Evolutionary conservation across 53 echinoderm and acorn worm species (phyloP).

Genomic region (Pentamera pediparva): DNA sequence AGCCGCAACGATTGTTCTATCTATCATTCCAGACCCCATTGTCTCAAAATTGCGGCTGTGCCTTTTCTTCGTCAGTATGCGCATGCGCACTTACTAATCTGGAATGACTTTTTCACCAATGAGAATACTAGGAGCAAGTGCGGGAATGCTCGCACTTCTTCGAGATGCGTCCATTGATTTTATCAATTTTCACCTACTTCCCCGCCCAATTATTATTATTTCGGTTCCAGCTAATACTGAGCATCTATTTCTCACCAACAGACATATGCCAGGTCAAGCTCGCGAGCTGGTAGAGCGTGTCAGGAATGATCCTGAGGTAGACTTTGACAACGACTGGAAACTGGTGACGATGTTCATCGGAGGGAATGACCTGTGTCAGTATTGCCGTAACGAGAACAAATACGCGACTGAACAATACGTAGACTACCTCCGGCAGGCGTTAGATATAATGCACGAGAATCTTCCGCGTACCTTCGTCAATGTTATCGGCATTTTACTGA

Average conservation of each 20-base stretch:
- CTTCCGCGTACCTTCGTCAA: conserved; percentile 18
- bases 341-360: conserved; percentile 72
- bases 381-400: conserved; percentile 50
- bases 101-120: too few species aligned
- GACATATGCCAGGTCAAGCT: conserved; percentile 57
- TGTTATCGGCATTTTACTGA: conserved; percentile 8
- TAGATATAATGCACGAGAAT: conserved; percentile 25
- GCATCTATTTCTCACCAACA: not conserved
- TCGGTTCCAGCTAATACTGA: too few species aligned
- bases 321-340: conserved; percentile 75
- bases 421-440: conserved; percentile 36
- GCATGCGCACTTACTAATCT: too few species aligned
- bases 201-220: too few species aligned
- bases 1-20: too few species aligned
- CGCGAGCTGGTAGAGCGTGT: conserved; percentile 42
- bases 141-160: too few species aligned
- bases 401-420: conserved; percentile 52
- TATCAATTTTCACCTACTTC: too few species aligned
- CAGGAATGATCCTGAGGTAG: conserved; percentile 39
- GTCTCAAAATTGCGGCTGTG: too few species aligned
- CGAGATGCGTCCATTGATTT: too few species aligned
- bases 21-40: too few species aligned
- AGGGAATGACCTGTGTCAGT: conserved; percentile 73
- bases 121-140: too few species aligned
- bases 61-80: too few species aligned